Base-by-base conservation (phyloP, 2,888 invertebrate species). In the Eristalis tenax region DNA sequence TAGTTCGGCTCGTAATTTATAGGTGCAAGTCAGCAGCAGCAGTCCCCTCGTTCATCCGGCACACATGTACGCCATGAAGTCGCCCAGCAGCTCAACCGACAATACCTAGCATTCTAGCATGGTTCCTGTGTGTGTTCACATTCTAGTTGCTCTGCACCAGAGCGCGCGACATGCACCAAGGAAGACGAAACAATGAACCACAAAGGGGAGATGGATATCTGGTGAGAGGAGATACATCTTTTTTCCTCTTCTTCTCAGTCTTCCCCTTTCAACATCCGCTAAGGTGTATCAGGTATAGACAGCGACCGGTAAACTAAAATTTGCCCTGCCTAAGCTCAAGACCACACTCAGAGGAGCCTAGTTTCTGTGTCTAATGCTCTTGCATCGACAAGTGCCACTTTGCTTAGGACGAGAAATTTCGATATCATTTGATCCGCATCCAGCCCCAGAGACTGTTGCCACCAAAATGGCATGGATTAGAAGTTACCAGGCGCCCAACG, bases 401-500 rank as follows among this genome's bases (percentile, higher is more conserved):
- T 87, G 79, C 71, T 83, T 79, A 80, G 79, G 70, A 68, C 43
- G 70, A 56, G 57, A 69, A 79, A 83, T 83, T 80, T 50, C 87
- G 70, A 83, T 80, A 76, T 76, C 75, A 87, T 83, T 80, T 87
- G 76, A 76, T 80, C 69, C 64, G 73, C 73, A 69, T 79, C 50
- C 38, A 26, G 71, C 8, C 59, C 38, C 38, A 4, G 28, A 13
- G 28, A 61, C 23, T 74, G n/a, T 77, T 87, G 71, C 43, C 61
- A 63, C 63, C 68, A 70, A 78, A 50, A 79, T 68, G 73, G 64
- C 64, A 76, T 83, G 87, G 87, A 87, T 87, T 87, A 87, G 87
- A 87, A 87, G 83, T 83, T 87, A 87, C 87, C 73, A 87, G 87
- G 87, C 83, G 87, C 87, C 59, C 87, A 87, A 69, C 66, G 68